These are phyloP conservation scores for Andrena praecox DNA, from an alignment of 2,888 invertebrate genomes.

Conservation along the genomic window DNA sequence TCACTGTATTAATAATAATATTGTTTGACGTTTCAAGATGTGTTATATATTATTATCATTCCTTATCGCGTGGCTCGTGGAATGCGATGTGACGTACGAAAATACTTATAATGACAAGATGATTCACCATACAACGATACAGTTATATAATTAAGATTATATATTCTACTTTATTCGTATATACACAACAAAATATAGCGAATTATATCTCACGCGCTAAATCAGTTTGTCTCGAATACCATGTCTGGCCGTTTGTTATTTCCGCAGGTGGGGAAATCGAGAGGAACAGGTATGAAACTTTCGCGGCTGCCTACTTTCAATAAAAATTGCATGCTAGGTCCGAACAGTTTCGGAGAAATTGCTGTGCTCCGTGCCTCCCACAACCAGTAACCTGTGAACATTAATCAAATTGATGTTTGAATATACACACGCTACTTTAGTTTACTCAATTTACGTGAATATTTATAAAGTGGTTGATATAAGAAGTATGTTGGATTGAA, in stretches of 20 bases:
- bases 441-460: not conserved
- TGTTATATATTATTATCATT: no score
- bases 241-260: constrained; percentile 75
- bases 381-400: constrained; percentile 75
- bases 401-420: not conserved
- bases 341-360: constrained; percentile 58
- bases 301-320: constrained; percentile 74
- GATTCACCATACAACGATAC: not conserved
- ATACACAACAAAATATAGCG: constrained; percentile 4
- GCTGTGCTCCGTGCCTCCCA: constrained; percentile 77
- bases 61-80: not conserved
- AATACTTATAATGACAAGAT: not conserved
- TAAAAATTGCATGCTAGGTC: constrained; percentile 76
- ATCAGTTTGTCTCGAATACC: constrained; percentile 69
- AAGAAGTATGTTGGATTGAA: no score
- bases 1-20: no score
- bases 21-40: no score
- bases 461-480: not conserved
- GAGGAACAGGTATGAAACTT: constrained; percentile 74
- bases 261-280: constrained; percentile 77
- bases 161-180: not conserved
- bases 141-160: not conserved
- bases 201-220: constrained; percentile 8
- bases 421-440: not conserved
- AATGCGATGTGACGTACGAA: not conserved